These are phyloP conservation scores for Pristionchus exspectatus DNA, from an alignment of 2,888 invertebrate species.

Conservation along the genomic window DNA sequence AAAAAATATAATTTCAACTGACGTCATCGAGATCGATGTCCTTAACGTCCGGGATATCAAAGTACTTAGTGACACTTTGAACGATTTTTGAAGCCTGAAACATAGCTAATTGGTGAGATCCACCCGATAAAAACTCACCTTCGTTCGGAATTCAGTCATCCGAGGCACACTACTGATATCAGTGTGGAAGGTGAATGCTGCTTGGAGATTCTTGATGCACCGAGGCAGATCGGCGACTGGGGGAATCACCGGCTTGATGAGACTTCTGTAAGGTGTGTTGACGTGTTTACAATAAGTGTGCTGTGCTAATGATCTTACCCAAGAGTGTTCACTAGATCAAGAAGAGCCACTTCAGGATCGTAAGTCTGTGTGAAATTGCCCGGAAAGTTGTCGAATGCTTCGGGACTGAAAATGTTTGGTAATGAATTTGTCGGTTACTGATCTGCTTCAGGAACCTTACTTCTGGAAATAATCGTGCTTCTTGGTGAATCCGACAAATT, in stretches of 20 bases:
- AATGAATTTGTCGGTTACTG: no score
- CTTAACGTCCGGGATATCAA: neutral
- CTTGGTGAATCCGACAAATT: conserved; percentile 39
- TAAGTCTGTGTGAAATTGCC: conserved; percentile 22
- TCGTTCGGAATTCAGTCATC: neutral
- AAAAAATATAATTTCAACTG: no score
- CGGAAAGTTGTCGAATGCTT: neutral
- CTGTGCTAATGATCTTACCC: neutral
- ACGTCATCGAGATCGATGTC: neutral
- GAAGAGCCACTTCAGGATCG: conserved; percentile 22
- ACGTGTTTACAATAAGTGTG: neutral
- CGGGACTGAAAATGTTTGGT: neutral
- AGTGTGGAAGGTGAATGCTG: neutral
- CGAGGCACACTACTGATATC: conserved; percentile 35
- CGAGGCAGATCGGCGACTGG: neutral
- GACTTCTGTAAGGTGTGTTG: neutral
- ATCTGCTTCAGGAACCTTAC: neutral
- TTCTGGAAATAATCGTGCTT: conserved; percentile 18
- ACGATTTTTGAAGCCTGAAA: neutral
- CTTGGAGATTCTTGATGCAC: conserved; percentile 16
- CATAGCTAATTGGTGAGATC: no score
- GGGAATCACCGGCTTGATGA: neutral
- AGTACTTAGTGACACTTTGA: neutral
- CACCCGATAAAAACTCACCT: neutral
- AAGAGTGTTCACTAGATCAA: neutral